Base-by-base conservation (phyloP, 2,113 vertebrate genomes). In the Danionella cerebrum region DNA sequence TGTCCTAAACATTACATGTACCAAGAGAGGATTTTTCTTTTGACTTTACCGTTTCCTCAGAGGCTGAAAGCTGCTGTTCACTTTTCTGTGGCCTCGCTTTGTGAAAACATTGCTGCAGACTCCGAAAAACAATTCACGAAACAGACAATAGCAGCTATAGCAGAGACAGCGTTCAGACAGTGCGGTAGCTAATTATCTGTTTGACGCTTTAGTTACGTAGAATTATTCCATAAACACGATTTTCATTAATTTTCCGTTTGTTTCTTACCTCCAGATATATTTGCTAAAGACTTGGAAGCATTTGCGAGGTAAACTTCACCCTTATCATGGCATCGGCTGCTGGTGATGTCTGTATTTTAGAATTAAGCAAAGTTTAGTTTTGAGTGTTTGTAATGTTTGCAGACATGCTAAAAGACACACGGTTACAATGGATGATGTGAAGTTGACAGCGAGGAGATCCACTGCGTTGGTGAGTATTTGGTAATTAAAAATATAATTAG, bases 391-490 rank as follows among this genome's bases (percentile, higher is more conserved):
- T 2, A 7, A 33, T 53, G 27, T 33, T 53, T 33, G 2, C 58
- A 98, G 96, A 71, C 95, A 98, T 42, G 95, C 90, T 1, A 98
- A 93, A 76, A 86, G 96, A 85, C 90, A 80, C 68, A 95, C 90
- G 0, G 65, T 97, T 55, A 92, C 81, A 48, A 41, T 76, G 1
- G 95, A 98, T 0, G 96, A 98, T 16, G 95, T 98, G 57, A 97
- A 95, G 80, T 92, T 96, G 13, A 65, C 89, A 71, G 89, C 92
- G 45, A 89, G 96, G 39, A 89, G 92, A 72, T 97, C 92, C 65
- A 88, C 71, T 16, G 91, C 94, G 24, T 63, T 98, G 91, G 96
- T 98, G 81, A 91, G 91, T n/a, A n/a, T n/a, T n/a, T n/a, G n/a
- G n/a, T n/a, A n/a, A n/a, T n/a, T n/a, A n/a, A n/a, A n/a, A n/a